Evolutionary conservation across 92 coral and sea anemone genomes (phyloP), one percentile per base, ranked within the genome.

Genomic region (Hydrozoanthus gracilis): DNA sequence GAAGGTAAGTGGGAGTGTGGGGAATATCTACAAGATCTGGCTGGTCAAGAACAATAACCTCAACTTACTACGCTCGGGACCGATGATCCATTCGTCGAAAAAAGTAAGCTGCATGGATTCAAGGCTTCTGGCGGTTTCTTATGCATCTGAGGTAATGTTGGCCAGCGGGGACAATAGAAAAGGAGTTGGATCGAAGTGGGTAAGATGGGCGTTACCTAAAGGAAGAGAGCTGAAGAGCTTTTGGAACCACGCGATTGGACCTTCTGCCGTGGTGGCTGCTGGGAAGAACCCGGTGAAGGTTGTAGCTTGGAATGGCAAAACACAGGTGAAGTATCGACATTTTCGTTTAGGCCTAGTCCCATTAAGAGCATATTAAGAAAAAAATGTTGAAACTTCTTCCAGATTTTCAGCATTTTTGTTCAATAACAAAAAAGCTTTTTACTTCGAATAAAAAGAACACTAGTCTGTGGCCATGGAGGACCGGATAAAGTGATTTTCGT

Each of bases 111-210:
- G 65, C 91, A 88, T 74, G 79, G 91, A 61, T 67, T 79, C 50
- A 66, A 76, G 65, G 65, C 67, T 51, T 88, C 47, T 91, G 55
- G 90, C 90, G 49, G 84, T 87, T 46, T 7, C 78, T 15, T 73
- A 90, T 69, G 88, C 93, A 47, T 88, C 89, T 65, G 83, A 88
- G 55, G 85, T 95, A 96, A 92, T 95, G 94, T 70, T 95, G 60
- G 85, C 98, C 35, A 91, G 98, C 86, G 98, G 93, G 16, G 98
- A 95, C 46, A 90, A 87, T 75, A 39, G 90, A 56, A 64, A 72
- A 6, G 95, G 94, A 7, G 82, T 95, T 16, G 98, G 98, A 44
- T 76, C 56, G 48, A 95, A 92, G 54, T 95, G 95, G 98, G 94
- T 92, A 27, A 83, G 83, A n/a, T 95, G 98, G 98, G 55, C 83